Base-by-base conservation (phyloP, 2,888 invertebrate species). In the Matsumyia berberina region DNA sequence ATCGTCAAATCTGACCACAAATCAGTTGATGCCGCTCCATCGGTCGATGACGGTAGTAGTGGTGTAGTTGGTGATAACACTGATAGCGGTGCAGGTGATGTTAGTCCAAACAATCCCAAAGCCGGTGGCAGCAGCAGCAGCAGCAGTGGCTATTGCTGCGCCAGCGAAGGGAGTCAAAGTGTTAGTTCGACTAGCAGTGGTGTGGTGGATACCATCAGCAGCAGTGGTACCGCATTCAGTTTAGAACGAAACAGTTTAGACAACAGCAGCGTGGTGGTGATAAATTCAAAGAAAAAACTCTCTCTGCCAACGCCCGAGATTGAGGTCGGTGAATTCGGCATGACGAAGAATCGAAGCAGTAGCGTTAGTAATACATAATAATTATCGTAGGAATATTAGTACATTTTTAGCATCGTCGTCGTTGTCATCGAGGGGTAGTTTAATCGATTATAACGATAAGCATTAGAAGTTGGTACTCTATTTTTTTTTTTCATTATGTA, bases 151-250 rank as follows among this genome's bases (percentile, higher is more conserved):
- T 87, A 87, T 33, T 86, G 86, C 58, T 86, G 79, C 78, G 58
- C 86, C 73, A 87, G 87, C 64, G 87, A 87, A 49, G 85, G 81
- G 44, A 88, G 86, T 51, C 83, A 87, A 79, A 88, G 86, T 57
- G 83, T 86, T 77, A 86, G 87, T 80, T 87, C 86, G 19, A 82
- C 70, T 24, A 87, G 86, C 62, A 87, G 86, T 58, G 87, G 86
- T 80, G 39, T 80, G 17, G 69, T 64, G 29, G 79, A 85, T 74
- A 58, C 64, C 57, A 70, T 62, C 8, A 74, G 58, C 46, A 85
- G 74, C 62, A 76, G 69, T 66, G 74, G 74, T 49, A 85, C 55
- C 9, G 42, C 74, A 17, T 70, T 79, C 66, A 85, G 70, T 69
- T 74, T 69, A 74, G 83, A 81, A 57, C 81, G 69, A 31, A 76